These are phyloP conservation scores for Aurelia sp. DNA, from an alignment of 30 jellyfish, hydroid and myxozoan species.

Conservation along the genomic window DNA sequence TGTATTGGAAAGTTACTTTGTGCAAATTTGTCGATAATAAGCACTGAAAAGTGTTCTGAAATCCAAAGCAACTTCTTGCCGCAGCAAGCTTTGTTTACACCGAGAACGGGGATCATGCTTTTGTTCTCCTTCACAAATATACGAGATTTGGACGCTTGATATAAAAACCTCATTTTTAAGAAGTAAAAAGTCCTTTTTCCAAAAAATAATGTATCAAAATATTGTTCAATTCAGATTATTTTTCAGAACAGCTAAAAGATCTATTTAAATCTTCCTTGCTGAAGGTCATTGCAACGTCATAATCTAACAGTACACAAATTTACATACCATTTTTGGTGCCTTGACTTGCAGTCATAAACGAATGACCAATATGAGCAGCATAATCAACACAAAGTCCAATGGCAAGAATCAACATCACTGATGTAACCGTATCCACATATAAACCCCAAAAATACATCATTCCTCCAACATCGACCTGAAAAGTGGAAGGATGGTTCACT, in stretches of 20 bases:
- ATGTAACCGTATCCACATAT: constrained; percentile 87
- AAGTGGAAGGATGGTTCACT: neutral
- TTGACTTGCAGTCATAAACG: constrained; percentile 76
- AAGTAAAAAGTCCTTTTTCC: too few relatives aligned
- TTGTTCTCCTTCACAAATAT: too few relatives aligned
- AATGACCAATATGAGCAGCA: constrained; percentile 93
- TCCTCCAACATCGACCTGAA: constrained; percentile 89
- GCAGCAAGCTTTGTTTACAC: too few relatives aligned
- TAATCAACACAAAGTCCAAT: constrained; percentile 90
- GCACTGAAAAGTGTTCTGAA: too few relatives aligned
- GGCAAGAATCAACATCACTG: constrained; percentile 83
- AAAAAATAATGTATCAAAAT: too few relatives aligned
- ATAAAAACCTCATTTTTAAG: too few relatives aligned
- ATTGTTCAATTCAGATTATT: too few relatives aligned
- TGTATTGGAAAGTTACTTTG: too few relatives aligned
- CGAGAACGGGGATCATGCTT: too few relatives aligned
- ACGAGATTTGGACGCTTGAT: too few relatives aligned
- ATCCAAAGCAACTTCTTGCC: too few relatives aligned
- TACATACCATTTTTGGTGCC: constrained; percentile 69
- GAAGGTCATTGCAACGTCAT: neutral
- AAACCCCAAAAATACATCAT: constrained; percentile 94
- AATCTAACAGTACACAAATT: neutral
- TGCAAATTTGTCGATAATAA: too few relatives aligned
- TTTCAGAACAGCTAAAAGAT: neutral
- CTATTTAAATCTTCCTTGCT: neutral